phyloP scores from a whole-genome alignment of 1,140 invertebrate species.

The Lucilia cuprina region DNA sequence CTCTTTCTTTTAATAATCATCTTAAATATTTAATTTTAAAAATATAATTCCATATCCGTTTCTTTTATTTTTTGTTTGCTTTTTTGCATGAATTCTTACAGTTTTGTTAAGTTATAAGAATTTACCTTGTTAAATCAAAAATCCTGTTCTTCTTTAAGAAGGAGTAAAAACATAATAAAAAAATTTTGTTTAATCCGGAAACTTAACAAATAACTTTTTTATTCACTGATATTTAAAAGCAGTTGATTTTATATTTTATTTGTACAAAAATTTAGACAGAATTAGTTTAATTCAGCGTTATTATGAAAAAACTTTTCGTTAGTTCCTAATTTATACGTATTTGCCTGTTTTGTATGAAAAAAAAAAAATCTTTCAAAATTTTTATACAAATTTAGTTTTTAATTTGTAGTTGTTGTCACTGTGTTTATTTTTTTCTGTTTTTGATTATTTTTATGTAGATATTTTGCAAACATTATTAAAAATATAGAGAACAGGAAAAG shows the following conservation, averaged over 20 bases:
- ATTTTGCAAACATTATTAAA: constrained; percentile 21
- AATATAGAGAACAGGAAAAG: not conserved
- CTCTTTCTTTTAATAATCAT: not conserved
- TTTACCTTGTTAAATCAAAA: too few relatives aligned
- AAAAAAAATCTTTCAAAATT: too few relatives aligned
- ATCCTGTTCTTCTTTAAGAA: not conserved
- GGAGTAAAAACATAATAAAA: not conserved
- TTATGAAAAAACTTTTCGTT: too few relatives aligned
- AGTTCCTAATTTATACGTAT: too few relatives aligned
- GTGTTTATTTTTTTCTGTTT: not conserved
- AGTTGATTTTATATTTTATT: not conserved
- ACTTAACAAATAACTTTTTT: not conserved
- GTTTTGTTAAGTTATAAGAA: not conserved
- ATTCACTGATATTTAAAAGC: not conserved
- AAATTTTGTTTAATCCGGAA: not conserved
- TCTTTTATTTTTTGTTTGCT: not conserved
- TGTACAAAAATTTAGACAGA: not conserved
- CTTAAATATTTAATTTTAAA: not conserved
- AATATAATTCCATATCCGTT: not conserved
- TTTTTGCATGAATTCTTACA: not conserved
- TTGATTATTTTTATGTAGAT: constrained; percentile 25
- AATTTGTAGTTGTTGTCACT: not conserved
- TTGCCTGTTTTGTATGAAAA: too few relatives aligned
- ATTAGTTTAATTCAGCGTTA: too few relatives aligned
- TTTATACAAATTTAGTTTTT: too few relatives aligned